Evolutionary conservation across 2,888 invertebrate genomes (phyloP), one percentile per base, ranked within the genome.

Genomic region (Choristoneura rosaceana): DNA sequence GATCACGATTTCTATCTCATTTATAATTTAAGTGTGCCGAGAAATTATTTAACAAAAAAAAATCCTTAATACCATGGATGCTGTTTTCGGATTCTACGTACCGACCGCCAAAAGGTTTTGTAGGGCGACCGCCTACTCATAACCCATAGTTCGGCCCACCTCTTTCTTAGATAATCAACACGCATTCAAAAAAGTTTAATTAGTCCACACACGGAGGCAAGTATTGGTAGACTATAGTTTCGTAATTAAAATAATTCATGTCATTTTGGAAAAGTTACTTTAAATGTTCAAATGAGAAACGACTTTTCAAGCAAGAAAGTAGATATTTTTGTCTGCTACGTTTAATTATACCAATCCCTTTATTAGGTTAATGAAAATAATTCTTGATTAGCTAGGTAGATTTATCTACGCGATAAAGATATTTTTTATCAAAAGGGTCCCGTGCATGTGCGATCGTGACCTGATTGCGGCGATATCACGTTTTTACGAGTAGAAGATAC

Each of bases 381-480:
- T 63, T 58, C 47, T 50, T 55, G 38, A 62, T 62, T 58, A 45
- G 61, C n/a, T 55, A 45, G 61, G 17, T 55, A 71, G 47, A 63
- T 62, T n/a, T 67, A 68, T 63, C 62, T 50, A 63, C 41, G 62
- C 50, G 58, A 71, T 68, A 64, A 64, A 50, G 43, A 50, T 73
- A 60, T 60, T 63, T 25, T 70, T 74, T 70, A 70, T 70, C 58
- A 74, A 70, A 67, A 67, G 71, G 55, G 63, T 41, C 59, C 59
- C 52, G 8, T 62, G 63, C 45, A 52, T 68, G 63, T 52, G 52
- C 47, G 63, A 62, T 67, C 71, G 74, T 74, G 74, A 74, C 74
- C 67, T 12, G 64, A 61, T 74, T 71, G 63, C 14, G 47, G 33
- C 63, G 70, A 64, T 70, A 74, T 74, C 74, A 68, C 74, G 74